Evolutionary conservation across 2,113 vertebrate species (phyloP).

Genomic region (Aix galericulata): DNA sequence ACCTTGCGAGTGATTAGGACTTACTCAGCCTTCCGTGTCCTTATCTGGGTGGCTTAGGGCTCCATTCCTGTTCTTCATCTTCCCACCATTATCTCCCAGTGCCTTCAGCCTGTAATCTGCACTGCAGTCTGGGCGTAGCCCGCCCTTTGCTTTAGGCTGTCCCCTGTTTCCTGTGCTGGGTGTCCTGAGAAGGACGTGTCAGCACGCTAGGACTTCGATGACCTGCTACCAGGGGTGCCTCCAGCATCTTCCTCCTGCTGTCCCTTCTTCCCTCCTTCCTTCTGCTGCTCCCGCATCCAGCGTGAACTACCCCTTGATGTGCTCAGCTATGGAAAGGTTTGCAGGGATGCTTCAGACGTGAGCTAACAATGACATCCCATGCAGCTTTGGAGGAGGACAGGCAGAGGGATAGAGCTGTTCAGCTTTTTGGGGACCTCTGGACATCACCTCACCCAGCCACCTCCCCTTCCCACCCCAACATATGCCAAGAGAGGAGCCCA

Average conservation of each 20-base stretch:
- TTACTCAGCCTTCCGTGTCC: background rate
- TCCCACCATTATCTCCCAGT: background rate
- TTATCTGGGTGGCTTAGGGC: conserved; percentile 3
- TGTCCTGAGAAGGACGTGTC: background rate
- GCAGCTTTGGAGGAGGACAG: background rate
- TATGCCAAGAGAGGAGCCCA: background rate
- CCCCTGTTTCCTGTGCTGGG: background rate
- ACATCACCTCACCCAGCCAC: background rate
- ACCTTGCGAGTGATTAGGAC: background rate
- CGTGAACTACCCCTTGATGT: background rate
- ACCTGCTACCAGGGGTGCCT: background rate
- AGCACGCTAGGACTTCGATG: background rate
- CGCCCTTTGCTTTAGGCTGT: background rate
- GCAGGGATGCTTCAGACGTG: background rate
- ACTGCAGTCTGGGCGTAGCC: background rate
- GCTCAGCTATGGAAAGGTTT: background rate
- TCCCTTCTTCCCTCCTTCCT: background rate
- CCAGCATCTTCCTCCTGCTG: background rate
- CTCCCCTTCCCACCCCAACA: background rate
- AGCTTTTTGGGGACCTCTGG: background rate
- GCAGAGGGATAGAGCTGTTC: background rate
- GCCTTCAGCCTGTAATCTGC: conserved; percentile 40
- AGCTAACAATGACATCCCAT: background rate
- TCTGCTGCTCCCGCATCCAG: background rate
- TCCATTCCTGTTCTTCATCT: conserved; percentile 17